Conservation (phyloP, 2,797 vertebrate species). For the Sebastes oblongus region DNA sequence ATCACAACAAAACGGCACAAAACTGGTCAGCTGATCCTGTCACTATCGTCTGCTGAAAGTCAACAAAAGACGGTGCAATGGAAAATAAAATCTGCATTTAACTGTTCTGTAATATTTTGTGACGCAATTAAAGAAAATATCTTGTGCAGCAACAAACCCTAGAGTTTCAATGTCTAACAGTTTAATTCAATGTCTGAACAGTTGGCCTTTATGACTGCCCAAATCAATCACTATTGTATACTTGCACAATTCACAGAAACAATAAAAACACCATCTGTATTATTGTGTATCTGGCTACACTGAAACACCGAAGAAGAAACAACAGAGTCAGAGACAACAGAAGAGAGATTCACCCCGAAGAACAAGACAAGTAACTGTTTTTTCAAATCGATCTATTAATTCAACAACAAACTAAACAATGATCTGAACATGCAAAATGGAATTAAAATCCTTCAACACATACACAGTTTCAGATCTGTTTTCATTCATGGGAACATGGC, state of each 20-base stretch:
- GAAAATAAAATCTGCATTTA: background rate
- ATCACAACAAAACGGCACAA: slow-evolving; percentile 7
- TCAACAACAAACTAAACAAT: background rate
- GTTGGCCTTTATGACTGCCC: background rate
- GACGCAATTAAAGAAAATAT: background rate
- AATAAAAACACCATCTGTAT: background rate
- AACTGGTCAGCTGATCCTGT: background rate
- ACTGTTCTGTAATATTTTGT: background rate
- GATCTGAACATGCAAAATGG: background rate
- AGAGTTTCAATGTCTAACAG: too few species aligned
- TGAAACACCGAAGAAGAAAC: background rate
- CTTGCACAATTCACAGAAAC: background rate
- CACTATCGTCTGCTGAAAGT: background rate
- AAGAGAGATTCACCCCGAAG: background rate
- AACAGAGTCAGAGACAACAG: background rate
- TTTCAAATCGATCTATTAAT: background rate
- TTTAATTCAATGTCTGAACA: background rate
- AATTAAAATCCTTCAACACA: background rate
- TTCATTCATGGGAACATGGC: background rate
- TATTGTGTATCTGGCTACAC: background rate
- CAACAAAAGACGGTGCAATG: background rate
- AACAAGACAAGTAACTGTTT: background rate
- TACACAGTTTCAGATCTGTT: background rate
- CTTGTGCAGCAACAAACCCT: background rate
- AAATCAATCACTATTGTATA: background rate